A percentile compares a stretch with the other conserved stretches of the same genome.
Evolutionary conservation across 2,113 vertebrate genomes (phyloP).

Genomic region (Corythaixoides concolor): DNA sequence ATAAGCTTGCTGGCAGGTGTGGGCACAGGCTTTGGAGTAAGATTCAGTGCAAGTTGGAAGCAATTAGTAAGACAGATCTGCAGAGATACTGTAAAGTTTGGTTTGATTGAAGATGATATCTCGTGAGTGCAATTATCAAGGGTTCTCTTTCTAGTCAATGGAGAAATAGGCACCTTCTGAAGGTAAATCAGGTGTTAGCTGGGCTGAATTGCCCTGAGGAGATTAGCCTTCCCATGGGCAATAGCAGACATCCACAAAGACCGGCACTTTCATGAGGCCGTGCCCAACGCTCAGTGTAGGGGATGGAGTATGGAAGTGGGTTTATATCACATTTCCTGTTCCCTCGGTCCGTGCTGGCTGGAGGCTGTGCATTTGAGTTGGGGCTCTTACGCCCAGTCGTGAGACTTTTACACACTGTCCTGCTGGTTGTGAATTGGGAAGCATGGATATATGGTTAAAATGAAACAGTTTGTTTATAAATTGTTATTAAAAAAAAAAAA

Average conservation of each 20-base stretch:
- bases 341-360: neutral
- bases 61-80: neutral
- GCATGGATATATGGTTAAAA: neutral
- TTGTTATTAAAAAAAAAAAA: neutral
- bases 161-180: neutral
- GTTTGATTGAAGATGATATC: neutral
- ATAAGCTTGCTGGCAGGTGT: neutral
- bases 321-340: neutral
- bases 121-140: neutral
- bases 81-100: neutral
- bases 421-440: neutral
- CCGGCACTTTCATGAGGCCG: neutral
- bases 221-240: neutral
- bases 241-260: neutral
- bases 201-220: neutral
- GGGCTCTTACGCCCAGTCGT: neutral
- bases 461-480: neutral
- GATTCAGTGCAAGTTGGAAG: neutral
- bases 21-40: neutral
- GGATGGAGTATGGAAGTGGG: neutral
- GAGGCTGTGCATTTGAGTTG: neutral
- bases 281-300: neutral
- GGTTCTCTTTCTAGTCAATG: neutral
- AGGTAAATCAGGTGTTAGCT: neutral
- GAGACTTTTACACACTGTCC: neutral